Conservation (phyloP, 2,888 invertebrate genomes). For the Saturnia pavonia region DNA sequence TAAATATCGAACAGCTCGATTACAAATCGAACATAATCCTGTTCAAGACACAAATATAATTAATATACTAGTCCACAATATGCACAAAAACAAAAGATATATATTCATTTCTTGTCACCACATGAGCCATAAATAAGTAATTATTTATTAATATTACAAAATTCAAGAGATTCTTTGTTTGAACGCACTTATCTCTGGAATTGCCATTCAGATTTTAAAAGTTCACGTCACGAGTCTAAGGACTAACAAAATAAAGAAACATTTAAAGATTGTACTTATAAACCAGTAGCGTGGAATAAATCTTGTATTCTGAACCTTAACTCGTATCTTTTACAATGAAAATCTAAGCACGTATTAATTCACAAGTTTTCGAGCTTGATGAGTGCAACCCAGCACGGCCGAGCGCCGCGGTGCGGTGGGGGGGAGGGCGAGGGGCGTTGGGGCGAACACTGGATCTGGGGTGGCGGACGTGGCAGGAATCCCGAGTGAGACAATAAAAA, state of each 20-base stretch:
- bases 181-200: neutral
- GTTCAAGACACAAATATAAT: too few relatives aligned
- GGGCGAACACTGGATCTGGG: slow-evolving; percentile 24
- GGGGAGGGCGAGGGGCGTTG: too few relatives aligned
- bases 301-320: slow-evolving; percentile 17
- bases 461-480: slow-evolving; percentile 64
- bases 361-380: slow-evolving; percentile 71
- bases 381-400: slow-evolving; percentile 52
- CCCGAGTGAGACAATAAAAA: slow-evolving; percentile 63
- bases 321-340: slow-evolving; percentile 29
- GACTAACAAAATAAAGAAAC: neutral
- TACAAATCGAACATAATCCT: too few relatives aligned
- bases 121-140: too few relatives aligned
- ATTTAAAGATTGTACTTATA: neutral
- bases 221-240: too few relatives aligned
- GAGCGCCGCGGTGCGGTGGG: slow-evolving; percentile 38
- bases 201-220: neutral
- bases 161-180: neutral
- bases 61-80: too few relatives aligned
- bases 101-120: too few relatives aligned
- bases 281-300: slow-evolving; percentile 21
- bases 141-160: neutral
- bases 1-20: too few relatives aligned
- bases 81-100: too few relatives aligned
- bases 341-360: slow-evolving; percentile 76